These are phyloP conservation scores for Corythornis madagascariensis DNA, from an alignment of 2,113 vertebrate species.

Conservation along the genomic window DNA sequence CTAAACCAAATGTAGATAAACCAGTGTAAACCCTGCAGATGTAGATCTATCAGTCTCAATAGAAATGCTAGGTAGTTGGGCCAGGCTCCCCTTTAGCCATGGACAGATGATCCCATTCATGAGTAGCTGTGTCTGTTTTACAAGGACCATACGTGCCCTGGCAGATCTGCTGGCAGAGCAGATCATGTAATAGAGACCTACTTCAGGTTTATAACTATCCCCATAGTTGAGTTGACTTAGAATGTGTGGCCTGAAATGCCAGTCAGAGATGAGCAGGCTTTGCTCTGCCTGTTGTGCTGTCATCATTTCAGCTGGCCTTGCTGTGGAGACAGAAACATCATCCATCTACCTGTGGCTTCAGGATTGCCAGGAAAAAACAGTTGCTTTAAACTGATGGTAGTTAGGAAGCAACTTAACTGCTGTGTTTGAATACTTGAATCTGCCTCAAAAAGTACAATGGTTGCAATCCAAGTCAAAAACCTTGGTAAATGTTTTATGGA, in stretches of 20 bases:
- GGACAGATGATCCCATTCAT: neutral
- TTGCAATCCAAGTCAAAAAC: neutral
- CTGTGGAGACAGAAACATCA: neutral
- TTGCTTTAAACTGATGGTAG: neutral
- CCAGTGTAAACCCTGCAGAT: neutral
- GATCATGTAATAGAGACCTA: neutral
- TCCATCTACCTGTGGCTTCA: neutral
- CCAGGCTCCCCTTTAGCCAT: neutral
- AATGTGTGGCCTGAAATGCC: neutral
- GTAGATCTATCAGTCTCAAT: neutral
- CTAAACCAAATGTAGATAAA: constrained; percentile 1
- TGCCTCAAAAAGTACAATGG: neutral
- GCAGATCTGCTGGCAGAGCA: neutral
- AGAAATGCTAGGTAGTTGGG: neutral
- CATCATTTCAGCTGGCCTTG: neutral
- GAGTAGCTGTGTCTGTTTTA: neutral
- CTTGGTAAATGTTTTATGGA: neutral
- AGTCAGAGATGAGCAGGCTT: neutral
- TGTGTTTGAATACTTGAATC: neutral
- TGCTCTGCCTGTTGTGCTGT: neutral
- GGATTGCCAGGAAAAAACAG: neutral
- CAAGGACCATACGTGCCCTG: neutral
- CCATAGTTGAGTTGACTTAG: neutral
- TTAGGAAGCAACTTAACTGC: neutral
- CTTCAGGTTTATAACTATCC: neutral